phyloP scores from a whole-genome alignment of 2,113 vertebrate genomes.

The Oreochromis tanganicae region DNA sequence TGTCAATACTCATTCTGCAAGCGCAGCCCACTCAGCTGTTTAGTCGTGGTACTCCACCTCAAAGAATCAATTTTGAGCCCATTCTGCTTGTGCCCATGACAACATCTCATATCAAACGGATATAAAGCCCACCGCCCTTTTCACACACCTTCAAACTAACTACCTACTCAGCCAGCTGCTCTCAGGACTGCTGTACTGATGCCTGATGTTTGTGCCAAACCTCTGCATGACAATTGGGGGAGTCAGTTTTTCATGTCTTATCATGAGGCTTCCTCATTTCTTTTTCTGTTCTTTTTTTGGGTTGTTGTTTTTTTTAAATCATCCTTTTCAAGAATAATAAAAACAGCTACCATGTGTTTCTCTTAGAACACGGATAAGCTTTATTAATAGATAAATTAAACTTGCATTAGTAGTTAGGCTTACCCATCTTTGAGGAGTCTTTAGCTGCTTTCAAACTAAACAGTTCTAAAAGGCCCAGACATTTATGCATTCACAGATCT shows the following conservation, averaged over 20 bases:
- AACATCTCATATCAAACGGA: conserved; percentile 15
- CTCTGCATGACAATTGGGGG: background rate
- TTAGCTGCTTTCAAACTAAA: background rate
- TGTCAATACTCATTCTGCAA: conserved; percentile 14
- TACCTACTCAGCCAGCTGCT: conserved; percentile 21
- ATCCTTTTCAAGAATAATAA: background rate
- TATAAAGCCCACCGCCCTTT: background rate
- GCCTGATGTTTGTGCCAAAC: background rate
- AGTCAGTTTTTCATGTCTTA: background rate
- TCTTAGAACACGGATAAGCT: background rate
- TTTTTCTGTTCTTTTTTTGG: background rate
- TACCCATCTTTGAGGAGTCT: background rate
- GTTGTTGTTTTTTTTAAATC: accelerated
- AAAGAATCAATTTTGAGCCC: conserved; percentile 26
- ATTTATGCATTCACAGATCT: background rate
- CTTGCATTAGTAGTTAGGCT: background rate
- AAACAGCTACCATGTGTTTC: background rate
- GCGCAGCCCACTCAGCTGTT: conserved; percentile 35
- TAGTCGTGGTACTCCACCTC: conserved; percentile 4
- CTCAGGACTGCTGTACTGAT: background rate
- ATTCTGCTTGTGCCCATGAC: conserved; percentile 2
- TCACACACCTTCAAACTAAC: background rate
- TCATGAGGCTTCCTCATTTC: background rate
- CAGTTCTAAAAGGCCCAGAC: background rate
- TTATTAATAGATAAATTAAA: background rate